phyloP scores from a whole-genome alignment of 2,888 invertebrate genomes.

The Bursaphelenchus okinawaensis region DNA sequence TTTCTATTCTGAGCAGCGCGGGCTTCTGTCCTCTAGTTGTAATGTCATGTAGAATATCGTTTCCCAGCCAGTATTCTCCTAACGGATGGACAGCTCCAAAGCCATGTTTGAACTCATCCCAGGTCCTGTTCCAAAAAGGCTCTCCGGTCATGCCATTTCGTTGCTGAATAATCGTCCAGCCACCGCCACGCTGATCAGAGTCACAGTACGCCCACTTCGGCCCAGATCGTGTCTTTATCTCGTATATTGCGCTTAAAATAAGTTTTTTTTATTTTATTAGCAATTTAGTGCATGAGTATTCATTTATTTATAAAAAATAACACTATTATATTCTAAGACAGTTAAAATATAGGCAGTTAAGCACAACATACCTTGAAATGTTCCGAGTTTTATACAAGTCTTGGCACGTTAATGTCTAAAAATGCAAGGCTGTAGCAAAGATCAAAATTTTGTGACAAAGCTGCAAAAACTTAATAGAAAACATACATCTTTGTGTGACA shows the following conservation, averaged over 20 bases:
- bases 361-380: no score
- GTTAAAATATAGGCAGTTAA: no score
- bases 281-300: no score
- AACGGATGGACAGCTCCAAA: constrained; percentile 30
- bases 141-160: constrained; percentile 25
- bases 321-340: no score
- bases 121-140: constrained; percentile 41
- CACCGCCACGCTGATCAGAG: constrained; percentile 23
- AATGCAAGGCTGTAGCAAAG: no score
- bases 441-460: no score
- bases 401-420: no score
- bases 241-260: neutral
- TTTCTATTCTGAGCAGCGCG: constrained; percentile 37
- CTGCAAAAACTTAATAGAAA: no score
- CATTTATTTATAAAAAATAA: no score
- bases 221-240: neutral
- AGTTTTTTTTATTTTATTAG: no score
- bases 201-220: constrained; percentile 20
- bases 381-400: no score
- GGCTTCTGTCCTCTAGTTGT: constrained; percentile 16
- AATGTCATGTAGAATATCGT: constrained; percentile 38
- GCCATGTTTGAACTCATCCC: constrained; percentile 42
- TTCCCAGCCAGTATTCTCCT: constrained; percentile 42
- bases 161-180: constrained; percentile 34
- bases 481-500: no score